Evolutionary conservation across 2,797 vertebrate species (phyloP).

Genomic region (Bradypodion pumilum): DNA sequence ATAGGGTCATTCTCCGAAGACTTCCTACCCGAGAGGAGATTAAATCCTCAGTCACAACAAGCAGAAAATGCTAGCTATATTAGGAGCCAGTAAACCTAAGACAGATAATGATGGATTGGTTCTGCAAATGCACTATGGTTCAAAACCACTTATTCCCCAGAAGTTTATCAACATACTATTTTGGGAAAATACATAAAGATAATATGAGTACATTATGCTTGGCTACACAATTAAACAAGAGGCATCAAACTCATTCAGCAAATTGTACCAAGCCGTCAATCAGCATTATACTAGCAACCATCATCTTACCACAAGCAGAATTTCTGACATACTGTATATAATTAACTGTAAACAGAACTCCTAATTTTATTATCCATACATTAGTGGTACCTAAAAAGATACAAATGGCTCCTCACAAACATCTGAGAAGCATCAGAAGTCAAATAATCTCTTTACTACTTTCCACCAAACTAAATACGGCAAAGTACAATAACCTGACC

Average conservation of each 20-base stretch:
- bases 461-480: not conserved
- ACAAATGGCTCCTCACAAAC: conserved; percentile 27
- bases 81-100: not conserved
- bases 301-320: conserved; percentile 39
- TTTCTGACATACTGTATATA: conserved; percentile 40
- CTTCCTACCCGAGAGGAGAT: conserved; percentile 15
- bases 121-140: conserved; percentile 32
- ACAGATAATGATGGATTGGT: not conserved
- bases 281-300: conserved; percentile 4
- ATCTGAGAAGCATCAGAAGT: conserved; percentile 35
- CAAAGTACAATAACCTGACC: conserved; percentile 6
- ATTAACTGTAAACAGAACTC: conserved; percentile 46
- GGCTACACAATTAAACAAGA: conserved; percentile 27
- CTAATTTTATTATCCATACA: conserved; percentile 37
- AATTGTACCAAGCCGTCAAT: not conserved
- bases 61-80: conserved; percentile 3
- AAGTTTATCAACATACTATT: conserved; percentile 34
- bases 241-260: conserved; percentile 16
- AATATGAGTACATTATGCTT: conserved; percentile 10
- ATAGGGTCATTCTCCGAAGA: conserved; percentile 21
- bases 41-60: conserved; percentile 25
- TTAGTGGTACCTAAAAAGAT: conserved; percentile 23
- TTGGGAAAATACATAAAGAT: conserved; percentile 36
- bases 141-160: conserved; percentile 24
- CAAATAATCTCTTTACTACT: conserved; percentile 20